Conservation (phyloP, 1,140 invertebrate species). For the Heliconius hermathena region DNA sequence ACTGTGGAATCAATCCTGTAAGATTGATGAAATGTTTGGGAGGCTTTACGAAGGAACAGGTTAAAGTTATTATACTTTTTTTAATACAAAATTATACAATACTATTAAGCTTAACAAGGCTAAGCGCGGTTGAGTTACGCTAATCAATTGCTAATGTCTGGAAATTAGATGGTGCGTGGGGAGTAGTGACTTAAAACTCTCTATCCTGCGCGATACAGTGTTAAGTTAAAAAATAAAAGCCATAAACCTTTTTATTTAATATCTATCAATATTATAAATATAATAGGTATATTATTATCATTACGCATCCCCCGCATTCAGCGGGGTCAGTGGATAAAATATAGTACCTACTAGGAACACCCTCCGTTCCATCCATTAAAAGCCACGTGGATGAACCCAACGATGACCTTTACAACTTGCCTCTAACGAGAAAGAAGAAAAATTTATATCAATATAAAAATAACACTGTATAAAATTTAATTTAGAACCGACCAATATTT, state of each 20-base stretch:
- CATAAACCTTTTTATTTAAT: too few relatives aligned
- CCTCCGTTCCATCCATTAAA: neutral
- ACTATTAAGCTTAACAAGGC: too few relatives aligned
- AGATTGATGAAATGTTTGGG: neutral
- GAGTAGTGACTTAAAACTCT: too few relatives aligned
- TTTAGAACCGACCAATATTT: too few relatives aligned
- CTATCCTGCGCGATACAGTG: too few relatives aligned
- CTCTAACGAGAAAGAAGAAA: neutral
- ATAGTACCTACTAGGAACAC: neutral
- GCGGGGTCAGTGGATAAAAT: constrained; percentile 1
- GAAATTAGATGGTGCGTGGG: too few relatives aligned
- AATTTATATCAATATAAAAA: neutral
- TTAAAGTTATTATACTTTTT: neutral
- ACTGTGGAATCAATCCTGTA: constrained; percentile 11
- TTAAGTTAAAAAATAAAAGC: too few relatives aligned
- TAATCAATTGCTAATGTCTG: too few relatives aligned
- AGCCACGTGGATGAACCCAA: neutral
- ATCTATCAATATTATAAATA: neutral
- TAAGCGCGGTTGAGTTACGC: too few relatives aligned
- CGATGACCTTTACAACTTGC: neutral
- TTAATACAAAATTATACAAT: too few relatives aligned
- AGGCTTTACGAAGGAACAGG: neutral
- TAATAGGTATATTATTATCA: neutral
- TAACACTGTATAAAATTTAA: neutral
- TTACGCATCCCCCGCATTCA: neutral